Evolutionary conservation across 2,113 vertebrate species (phyloP).

Genomic region (Aix galericulata): DNA sequence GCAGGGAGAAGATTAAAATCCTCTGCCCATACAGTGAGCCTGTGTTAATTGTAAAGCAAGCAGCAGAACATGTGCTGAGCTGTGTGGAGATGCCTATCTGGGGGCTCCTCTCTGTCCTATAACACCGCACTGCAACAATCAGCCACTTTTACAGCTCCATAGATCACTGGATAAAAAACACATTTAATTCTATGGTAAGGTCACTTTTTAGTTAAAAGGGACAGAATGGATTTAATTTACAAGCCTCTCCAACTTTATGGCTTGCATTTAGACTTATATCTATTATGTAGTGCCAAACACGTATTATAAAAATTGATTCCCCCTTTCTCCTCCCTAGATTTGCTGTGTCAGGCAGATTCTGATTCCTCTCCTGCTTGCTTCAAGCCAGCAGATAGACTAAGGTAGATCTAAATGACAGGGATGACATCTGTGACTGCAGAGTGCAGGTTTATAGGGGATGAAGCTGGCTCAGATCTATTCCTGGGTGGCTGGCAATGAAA

Average conservation of each 20-base stretch:
- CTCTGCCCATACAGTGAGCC: rapidly evolving
- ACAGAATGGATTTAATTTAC: slow-evolving; percentile 67
- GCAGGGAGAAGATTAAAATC: not conserved
- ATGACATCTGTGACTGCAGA: slow-evolving; percentile 12
- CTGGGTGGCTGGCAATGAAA: not conserved
- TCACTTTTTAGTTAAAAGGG: slow-evolving; percentile 70
- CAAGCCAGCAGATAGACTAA: slow-evolving; percentile 30
- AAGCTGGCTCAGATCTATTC: not conserved
- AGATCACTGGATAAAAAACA: slow-evolving; percentile 49
- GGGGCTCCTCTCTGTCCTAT: not conserved
- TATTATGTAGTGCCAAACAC: slow-evolving; percentile 60
- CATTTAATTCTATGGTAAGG: slow-evolving; percentile 64
- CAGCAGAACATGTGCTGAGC: not conserved
- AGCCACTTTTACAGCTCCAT: slow-evolving; percentile 42
- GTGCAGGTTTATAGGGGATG: not conserved
- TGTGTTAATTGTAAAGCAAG: not conserved
- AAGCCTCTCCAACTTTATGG: slow-evolving; percentile 68
- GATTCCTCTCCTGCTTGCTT: not conserved
- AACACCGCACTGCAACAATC: not conserved
- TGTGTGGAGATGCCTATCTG: not conserved
- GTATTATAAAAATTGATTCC: slow-evolving; percentile 68
- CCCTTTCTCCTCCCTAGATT: slow-evolving; percentile 30
- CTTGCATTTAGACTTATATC: slow-evolving; percentile 59
- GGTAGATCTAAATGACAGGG: not conserved
- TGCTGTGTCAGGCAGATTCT: slow-evolving; percentile 56